phyloP scores from a whole-genome alignment of 2,797 vertebrate genomes.

The Staurois parvus region DNA sequence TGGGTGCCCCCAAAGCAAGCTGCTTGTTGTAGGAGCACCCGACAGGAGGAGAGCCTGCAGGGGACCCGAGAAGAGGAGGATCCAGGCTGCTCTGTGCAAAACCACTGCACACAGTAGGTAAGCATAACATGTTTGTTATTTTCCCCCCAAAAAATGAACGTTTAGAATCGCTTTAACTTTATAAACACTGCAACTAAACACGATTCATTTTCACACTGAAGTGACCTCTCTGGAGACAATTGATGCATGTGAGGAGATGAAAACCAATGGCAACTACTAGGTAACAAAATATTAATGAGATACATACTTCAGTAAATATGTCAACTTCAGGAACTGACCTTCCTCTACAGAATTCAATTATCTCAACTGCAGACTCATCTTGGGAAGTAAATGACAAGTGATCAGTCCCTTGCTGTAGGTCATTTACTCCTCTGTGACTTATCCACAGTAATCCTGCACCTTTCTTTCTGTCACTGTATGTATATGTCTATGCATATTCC shows the following conservation, averaged over 20 bases:
- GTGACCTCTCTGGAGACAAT: neutral
- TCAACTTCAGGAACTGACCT: conserved; percentile 26
- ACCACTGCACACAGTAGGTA: too few relatives aligned
- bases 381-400: conserved; percentile 27
- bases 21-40: too few relatives aligned
- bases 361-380: neutral
- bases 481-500: neutral
- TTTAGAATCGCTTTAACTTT: neutral
- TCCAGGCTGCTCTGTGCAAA: too few relatives aligned
- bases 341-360: conserved; percentile 46
- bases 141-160: too few relatives aligned
- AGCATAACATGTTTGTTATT: too few relatives aligned
- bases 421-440: neutral
- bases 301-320: conserved; percentile 34
- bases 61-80: too few relatives aligned
- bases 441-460: neutral
- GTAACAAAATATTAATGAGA: conserved; percentile 31
- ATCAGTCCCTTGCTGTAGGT: neutral
- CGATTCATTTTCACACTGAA: neutral
- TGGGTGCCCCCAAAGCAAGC: too few relatives aligned
- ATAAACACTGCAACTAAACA: neutral
- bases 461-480: neutral
- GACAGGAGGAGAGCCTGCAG: too few relatives aligned
- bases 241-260: neutral
- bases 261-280: neutral